Conservation (phyloP, 2,888 invertebrate genomes). For the Unio delphinus region DNA sequence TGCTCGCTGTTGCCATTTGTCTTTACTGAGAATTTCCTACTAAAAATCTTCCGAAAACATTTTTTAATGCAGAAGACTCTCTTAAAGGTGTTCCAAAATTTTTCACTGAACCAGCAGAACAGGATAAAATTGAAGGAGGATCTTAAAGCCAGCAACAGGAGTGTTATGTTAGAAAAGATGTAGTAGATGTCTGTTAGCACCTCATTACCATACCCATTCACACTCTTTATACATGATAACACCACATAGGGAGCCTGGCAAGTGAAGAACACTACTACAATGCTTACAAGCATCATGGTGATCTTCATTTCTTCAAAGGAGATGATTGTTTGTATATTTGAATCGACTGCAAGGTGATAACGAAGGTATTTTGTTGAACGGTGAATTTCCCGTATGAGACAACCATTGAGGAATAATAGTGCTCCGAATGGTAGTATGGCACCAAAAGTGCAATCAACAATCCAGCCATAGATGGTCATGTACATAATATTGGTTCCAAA, state of each 20-base stretch:
- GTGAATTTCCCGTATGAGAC: conserved; percentile 65
- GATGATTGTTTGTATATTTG: conserved; percentile 51
- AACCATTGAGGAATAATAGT: conserved; percentile 59
- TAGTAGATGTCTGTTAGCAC: conserved; percentile 16
- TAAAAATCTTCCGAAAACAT: conserved; percentile 26
- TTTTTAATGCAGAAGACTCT: conserved; percentile 57
- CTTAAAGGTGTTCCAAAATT: conserved; percentile 68
- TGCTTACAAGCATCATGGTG: conserved; percentile 66
- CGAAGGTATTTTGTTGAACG: conserved; percentile 64
- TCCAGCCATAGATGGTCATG: conserved; percentile 44
- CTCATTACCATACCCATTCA: conserved; percentile 31
- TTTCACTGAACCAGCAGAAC: conserved; percentile 71
- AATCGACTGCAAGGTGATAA: conserved; percentile 51
- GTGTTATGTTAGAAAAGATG: conserved; percentile 26
- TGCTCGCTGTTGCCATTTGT: conserved; percentile 30
- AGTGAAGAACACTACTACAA: conserved; percentile 67
- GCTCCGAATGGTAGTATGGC: conserved; percentile 62
- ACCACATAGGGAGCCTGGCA: conserved; percentile 66
- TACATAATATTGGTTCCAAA: conserved; percentile 40
- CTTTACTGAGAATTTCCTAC: conserved; percentile 20
- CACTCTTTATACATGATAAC: conserved; percentile 11
- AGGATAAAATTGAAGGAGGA: conserved; percentile 68
- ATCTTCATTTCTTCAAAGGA: conserved; percentile 65
- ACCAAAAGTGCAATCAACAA: conserved; percentile 49
- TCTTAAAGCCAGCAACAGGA: conserved; percentile 58